Base-by-base conservation (phyloP, 2,888 invertebrate species). In the Reticulitermes lucifugus region DNA sequence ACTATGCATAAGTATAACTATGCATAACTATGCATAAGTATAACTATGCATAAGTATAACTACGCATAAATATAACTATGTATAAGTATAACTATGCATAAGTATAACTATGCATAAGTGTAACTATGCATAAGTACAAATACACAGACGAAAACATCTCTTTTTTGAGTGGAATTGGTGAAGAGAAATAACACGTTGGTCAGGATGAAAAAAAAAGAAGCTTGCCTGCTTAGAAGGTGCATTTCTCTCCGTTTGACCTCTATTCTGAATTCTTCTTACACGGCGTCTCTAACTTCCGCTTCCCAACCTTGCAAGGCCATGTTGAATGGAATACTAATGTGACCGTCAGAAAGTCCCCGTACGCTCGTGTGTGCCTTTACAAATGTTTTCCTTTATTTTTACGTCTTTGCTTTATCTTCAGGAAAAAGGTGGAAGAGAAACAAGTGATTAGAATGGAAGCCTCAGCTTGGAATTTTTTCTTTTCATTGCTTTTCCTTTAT, bases 181-280 rank as follows among this genome's bases (percentile, higher is more conserved):
- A 14, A 51, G 51, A 51, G 51, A 51, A 51, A 51, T 2, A 35
- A 35, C 18, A 18, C 4, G 25, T 25, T n/a, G 70, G 7, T 25
- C n/a, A 29, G 29, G n/a, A 9, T 10, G 41, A 14, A 73, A 41
- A 22, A 1, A 2, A 35, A 14, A 1, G 60, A 60, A 21, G 18
- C 60, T 9, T 41, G 73, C 14, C 73, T 29, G 29, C 71, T 71
- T 71, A 25, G 7, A 29, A 7, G 29, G 71, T 71, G 71, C 2
- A 73, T 35, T 73, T 73, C 73, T 35, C 73, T 14, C 41, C 9
- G 14, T 73, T 73, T 41, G 73, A 41, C 73, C 73, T 41, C 12
- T 73, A 41, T 73, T 41, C 73, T 10, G 41, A 73, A 73, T 73
- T 73, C 73, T 73, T 12, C 41, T 73, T 73, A 14, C 22, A 73